Evolutionary conservation across 2,888 invertebrate genomes (phyloP).

Genomic region (Aphodius granarius): DNA sequence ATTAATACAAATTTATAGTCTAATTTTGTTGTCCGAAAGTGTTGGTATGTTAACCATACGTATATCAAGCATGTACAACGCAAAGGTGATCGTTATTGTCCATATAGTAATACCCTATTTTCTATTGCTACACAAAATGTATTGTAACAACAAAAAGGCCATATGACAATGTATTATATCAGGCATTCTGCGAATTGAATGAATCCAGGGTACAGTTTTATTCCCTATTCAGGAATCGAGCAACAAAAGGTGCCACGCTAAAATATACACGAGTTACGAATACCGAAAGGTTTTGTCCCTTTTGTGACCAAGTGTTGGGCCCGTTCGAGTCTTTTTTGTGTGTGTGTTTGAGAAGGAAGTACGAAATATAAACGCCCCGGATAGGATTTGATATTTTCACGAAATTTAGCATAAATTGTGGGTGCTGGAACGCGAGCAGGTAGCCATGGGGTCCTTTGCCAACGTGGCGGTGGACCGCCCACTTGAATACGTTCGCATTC

Average conservation of each 20-base stretch:
- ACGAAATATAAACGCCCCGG: slow-evolving; percentile 49
- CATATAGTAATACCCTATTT: slow-evolving; percentile 48
- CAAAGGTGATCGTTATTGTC: slow-evolving; percentile 42
- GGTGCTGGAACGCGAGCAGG: slow-evolving; percentile 44
- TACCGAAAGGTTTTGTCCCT: slow-evolving; percentile 53
- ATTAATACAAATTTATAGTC: no score
- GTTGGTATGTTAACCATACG: neutral
- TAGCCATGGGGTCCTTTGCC: neutral
- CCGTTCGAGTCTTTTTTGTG: slow-evolving; percentile 48
- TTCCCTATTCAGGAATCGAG: slow-evolving; percentile 47
- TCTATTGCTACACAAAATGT: slow-evolving; percentile 53
- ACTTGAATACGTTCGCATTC: neutral
- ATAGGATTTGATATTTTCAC: slow-evolving; percentile 48
- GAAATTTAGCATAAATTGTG: slow-evolving; percentile 44
- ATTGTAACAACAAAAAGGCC: slow-evolving; percentile 54
- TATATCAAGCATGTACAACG: neutral
- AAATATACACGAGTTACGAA: slow-evolving; percentile 56
- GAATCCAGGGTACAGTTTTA: slow-evolving; percentile 54
- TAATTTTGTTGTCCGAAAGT: neutral
- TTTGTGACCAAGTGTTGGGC: slow-evolving; percentile 50
- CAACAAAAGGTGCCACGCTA: slow-evolving; percentile 45
- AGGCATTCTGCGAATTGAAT: slow-evolving; percentile 52
- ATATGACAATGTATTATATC: slow-evolving; percentile 56
- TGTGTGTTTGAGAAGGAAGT: slow-evolving; percentile 48
- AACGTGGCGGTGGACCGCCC: neutral